Evolutionary conservation across 2,113 vertebrate species (phyloP).

Genomic region (Empidonax traillii): DNA sequence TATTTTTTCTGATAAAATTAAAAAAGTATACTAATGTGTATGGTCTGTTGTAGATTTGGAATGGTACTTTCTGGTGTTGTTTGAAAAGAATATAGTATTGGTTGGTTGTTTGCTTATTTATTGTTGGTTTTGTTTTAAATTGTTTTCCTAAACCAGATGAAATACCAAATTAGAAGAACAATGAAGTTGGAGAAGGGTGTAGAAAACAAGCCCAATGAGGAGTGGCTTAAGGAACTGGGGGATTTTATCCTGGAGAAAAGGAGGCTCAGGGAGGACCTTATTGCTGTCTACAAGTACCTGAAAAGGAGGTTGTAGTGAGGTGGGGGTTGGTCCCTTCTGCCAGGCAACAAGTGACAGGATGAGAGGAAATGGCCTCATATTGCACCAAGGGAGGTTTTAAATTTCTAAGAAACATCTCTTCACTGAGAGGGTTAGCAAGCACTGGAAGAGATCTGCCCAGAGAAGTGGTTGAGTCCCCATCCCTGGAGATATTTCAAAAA

Average conservation of each 20-base stretch:
- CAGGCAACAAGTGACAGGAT: neutral
- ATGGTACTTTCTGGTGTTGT: neutral
- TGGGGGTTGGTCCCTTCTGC: neutral
- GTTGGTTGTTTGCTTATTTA: neutral
- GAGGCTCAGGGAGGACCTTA: neutral
- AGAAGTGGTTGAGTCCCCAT: neutral
- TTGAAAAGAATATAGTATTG: neutral
- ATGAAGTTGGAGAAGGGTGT: neutral
- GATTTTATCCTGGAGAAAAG: neutral
- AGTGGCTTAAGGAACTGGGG: neutral
- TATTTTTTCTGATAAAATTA: neutral
- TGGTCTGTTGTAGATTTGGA: neutral
- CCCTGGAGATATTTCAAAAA: neutral
- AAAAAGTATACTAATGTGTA: neutral
- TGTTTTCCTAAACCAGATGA: neutral
- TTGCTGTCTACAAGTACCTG: neutral
- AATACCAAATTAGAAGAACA: neutral
- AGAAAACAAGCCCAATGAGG: neutral
- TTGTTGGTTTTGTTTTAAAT: neutral
- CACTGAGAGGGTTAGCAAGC: neutral
- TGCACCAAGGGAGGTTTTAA: neutral
- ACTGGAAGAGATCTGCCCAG: neutral
- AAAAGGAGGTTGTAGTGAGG: neutral
- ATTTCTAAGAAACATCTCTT: neutral
- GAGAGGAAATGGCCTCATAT: neutral